Evolutionary conservation across 2,113 vertebrate species (phyloP), one percentile per base, ranked within the genome.

Genomic region (Pterophyllum scalare): DNA sequence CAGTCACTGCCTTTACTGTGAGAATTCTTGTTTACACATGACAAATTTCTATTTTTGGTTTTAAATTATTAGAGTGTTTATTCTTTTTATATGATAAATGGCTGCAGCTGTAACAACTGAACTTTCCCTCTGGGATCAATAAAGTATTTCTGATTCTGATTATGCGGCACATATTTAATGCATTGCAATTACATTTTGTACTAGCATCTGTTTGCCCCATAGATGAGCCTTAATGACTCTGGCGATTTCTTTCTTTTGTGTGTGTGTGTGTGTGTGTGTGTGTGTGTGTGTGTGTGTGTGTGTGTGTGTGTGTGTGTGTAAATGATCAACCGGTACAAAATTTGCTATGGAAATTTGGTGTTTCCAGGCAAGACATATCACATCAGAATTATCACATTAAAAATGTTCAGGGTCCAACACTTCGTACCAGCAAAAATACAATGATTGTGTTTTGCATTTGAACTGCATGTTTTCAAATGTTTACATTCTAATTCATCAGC

Each of bases 121-220:
- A 38, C 9, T 9, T 8, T 38, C 35, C 35, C 35, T 38, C 35
- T 38, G 35, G 35, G 35, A 38, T 38, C 35, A 38, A 38, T 38
- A 38, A 33, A 33, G 35, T 38, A 38, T 38, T 38, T 38, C 35
- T 10, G 35, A 38, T 33, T 33, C 33, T 33, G 35, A 38, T 38
- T 49, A 19, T 52, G 1, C 20, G 65, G 5, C 49, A 31, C 3
- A 20, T 28, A 28, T 70, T 20, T 49, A 10, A 70, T 70, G 7
- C 65, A 70, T 52, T 70, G 24, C 15, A 20, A 67, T 70, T 49
- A 70, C 26, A 49, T 40, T 70, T 49, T 2, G 43, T 70, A 3
- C 28, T 3, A 15, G 15, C 22, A 17, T 49, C 22, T 0, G 38
- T 70, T 1, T 15, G 12, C 40, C 14, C 40, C 24, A 20, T 26